Conservation (phyloP, 2,888 invertebrate species). For the Nephrotoma appendiculata region DNA sequence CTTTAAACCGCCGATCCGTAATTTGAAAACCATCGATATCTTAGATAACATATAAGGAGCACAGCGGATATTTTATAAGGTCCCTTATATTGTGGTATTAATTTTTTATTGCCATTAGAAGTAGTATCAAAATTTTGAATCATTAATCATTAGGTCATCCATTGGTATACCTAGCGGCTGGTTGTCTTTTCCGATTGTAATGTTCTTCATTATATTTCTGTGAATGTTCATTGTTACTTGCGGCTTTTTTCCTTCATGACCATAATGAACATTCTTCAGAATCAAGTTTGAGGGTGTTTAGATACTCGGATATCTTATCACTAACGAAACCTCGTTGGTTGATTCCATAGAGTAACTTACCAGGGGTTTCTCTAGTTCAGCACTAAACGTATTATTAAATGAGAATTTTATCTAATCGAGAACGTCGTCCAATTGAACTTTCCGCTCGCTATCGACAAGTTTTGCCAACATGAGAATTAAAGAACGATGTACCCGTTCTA, state of each 20-base stretch:
- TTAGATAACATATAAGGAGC: not conserved
- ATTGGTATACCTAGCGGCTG: not conserved
- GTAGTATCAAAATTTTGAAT: not conserved
- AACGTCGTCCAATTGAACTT: not conserved
- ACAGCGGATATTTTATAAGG: not conserved
- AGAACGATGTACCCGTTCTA: not conserved
- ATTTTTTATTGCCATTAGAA: not conserved
- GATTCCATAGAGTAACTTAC: not conserved
- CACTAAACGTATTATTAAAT: not conserved
- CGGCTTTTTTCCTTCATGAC: not conserved
- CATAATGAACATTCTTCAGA: not conserved
- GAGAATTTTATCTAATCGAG: not conserved
- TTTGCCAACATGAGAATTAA: not conserved
- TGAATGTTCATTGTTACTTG: not conserved
- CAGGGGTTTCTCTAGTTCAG: not conserved
- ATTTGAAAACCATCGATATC: not conserved
- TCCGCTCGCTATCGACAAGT: not conserved
- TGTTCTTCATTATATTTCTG: not conserved
- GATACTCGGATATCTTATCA: not conserved
- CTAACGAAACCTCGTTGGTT: not conserved
- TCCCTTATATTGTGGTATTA: not conserved
- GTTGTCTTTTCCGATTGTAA: not conserved
- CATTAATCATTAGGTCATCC: not conserved
- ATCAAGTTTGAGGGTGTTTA: not conserved
- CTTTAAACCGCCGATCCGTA: not conserved